phyloP scores from a whole-genome alignment of 2,797 vertebrate species.

The Paguma larvata region DNA sequence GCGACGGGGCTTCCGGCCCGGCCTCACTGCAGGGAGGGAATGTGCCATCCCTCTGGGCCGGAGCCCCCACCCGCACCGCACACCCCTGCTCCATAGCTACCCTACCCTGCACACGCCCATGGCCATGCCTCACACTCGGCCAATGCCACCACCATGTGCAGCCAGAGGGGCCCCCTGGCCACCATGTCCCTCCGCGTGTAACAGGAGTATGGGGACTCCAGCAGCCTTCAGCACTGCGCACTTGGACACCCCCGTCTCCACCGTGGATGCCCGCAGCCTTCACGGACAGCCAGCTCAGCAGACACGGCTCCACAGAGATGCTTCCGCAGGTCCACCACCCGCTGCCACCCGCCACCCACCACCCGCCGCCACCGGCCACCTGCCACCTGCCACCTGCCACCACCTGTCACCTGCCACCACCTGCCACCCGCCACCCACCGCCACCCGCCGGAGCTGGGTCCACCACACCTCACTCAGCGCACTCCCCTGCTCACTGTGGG shows the following conservation, averaged over 20 bases:
- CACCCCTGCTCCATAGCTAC: neutral
- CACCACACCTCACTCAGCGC: fast-evolving
- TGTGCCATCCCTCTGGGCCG: neutral
- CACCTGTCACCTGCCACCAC: too few species aligned
- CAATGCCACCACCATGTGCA: fast-evolving
- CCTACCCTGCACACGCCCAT: fast-evolving
- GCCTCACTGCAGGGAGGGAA: neutral
- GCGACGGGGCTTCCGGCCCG: too few species aligned
- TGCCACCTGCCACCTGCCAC: too few species aligned
- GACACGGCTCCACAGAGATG: neutral
- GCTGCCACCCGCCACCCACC: too few species aligned
- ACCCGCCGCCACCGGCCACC: too few species aligned
- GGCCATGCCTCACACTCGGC: fast-evolving
- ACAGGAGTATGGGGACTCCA: neutral
- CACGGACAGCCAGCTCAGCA: neutral
- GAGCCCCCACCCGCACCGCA: fast-evolving
- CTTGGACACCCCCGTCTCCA: neutral
- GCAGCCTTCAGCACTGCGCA: neutral
- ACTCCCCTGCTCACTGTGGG: too few species aligned
- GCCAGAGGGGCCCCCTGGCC: too few species aligned
- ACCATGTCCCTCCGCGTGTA: too few species aligned
- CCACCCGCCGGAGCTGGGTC: neutral
- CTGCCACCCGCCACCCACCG: too few species aligned
- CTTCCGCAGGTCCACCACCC: fast-evolving
- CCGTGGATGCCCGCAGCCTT: fast-evolving